These are phyloP conservation scores for Craterocephalus amniculus DNA, from an alignment of 2,797 vertebrate species.

Conservation along the genomic window DNA sequence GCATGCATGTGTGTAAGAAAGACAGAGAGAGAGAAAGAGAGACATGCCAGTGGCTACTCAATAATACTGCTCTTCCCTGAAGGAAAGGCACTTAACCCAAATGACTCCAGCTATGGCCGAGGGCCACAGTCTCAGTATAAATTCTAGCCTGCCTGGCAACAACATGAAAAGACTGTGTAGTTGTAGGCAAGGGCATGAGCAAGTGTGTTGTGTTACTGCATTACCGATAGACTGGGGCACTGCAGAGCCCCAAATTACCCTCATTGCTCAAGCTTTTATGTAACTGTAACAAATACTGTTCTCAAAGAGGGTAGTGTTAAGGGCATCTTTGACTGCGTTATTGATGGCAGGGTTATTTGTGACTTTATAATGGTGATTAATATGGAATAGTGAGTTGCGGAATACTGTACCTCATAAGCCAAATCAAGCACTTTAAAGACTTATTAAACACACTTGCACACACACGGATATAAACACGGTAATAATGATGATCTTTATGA, in stretches of 20 bases:
- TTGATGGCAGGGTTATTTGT: constrained; percentile 48
- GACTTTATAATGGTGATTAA: constrained; percentile 61
- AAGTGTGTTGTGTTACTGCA: constrained; percentile 41
- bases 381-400: constrained; percentile 52
- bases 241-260: constrained; percentile 47
- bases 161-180: constrained; percentile 40
- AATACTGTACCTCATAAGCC: constrained; percentile 56
- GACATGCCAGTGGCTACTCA: constrained; percentile 38
- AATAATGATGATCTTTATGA: constrained; percentile 61
- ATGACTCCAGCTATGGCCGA: constrained; percentile 60
- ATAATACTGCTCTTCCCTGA: constrained; percentile 48
- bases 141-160: constrained; percentile 52
- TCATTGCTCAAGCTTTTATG: constrained; percentile 52
- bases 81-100: constrained; percentile 75
- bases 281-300: constrained; percentile 55
- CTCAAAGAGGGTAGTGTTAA: constrained; percentile 44
- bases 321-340: constrained; percentile 38
- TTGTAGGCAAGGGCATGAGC: constrained; percentile 44
- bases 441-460: constrained; percentile 51
- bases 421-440: constrained; percentile 54
- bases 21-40: neutral
- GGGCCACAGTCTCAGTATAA: constrained; percentile 49
- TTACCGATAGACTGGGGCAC: constrained; percentile 35
- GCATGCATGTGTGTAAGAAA: neutral
- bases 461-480: constrained; percentile 18